Conservation (phyloP, 64 coral and sea anemone species). For the Stichodactyla helianthus region DNA sequence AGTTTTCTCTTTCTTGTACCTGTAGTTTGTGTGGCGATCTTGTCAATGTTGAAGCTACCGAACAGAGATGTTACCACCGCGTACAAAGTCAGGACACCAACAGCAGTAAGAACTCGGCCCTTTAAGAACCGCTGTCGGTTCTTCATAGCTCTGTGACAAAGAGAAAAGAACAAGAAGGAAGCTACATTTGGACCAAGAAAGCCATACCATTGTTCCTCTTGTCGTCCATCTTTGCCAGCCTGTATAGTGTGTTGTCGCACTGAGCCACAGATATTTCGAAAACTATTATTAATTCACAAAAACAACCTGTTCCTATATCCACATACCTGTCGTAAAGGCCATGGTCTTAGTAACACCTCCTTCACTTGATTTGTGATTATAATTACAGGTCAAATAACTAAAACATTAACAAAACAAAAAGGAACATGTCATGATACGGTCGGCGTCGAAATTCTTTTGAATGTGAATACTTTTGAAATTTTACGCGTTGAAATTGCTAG, state of each 20-base stretch:
- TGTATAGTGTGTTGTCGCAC: not conserved
- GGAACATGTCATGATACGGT: too few relatives aligned
- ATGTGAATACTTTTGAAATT: too few relatives aligned
- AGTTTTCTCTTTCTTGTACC: not conserved
- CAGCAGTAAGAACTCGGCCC: not conserved
- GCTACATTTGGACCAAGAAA: not conserved
- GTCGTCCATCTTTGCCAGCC: not conserved
- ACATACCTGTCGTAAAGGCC: not conserved
- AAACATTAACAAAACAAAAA: too few relatives aligned
- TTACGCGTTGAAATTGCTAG: too few relatives aligned
- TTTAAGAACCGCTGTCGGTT: slow-evolving; percentile 18
- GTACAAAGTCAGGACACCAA: not conserved
- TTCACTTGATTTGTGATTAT: not conserved
- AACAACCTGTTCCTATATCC: not conserved
- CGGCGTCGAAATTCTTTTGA: too few relatives aligned
- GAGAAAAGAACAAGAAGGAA: not conserved
- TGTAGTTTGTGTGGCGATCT: not conserved
- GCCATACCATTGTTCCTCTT: not conserved
- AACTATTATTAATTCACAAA: not conserved
- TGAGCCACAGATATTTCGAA: not conserved
- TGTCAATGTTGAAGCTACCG: slow-evolving; percentile 1
- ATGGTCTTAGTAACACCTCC: not conserved
- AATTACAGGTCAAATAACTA: not conserved
- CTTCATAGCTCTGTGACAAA: slow-evolving; percentile 4
- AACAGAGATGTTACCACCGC: not conserved